These are phyloP conservation scores for Heliconius eleuchia DNA, from an alignment of 1,140 invertebrate species.

Conservation along the genomic window DNA sequence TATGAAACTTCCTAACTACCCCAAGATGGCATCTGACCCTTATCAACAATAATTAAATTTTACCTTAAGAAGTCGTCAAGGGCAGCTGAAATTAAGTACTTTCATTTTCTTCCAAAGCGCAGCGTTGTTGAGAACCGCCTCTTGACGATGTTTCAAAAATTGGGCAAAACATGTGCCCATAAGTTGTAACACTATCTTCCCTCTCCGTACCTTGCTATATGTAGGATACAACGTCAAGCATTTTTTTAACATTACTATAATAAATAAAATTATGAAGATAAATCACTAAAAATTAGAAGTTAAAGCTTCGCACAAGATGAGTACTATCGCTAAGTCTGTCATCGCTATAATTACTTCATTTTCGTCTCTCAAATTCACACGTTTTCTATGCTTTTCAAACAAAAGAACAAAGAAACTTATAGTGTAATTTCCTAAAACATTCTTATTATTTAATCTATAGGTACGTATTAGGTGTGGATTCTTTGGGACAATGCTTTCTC, in stretches of 20 bases:
- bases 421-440: conserved; percentile 42
- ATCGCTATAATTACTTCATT: conserved; percentile 23
- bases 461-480: conserved; percentile 21
- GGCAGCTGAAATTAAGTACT: too few relatives aligned
- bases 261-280: neutral
- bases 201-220: too few relatives aligned
- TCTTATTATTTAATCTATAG: conserved; percentile 40
- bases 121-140: too few relatives aligned
- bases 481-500: conserved; percentile 34
- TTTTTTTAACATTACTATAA: neutral
- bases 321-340: neutral
- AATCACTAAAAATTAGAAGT: neutral
- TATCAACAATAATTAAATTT: too few relatives aligned
- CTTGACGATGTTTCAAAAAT: too few relatives aligned
- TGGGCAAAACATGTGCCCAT: too few relatives aligned
- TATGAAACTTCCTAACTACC: too few relatives aligned
- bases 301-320: neutral
- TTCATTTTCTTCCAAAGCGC: too few relatives aligned
- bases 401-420: conserved; percentile 35
- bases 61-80: too few relatives aligned
- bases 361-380: conserved; percentile 37
- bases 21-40: too few relatives aligned
- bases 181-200: too few relatives aligned
- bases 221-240: too few relatives aligned
- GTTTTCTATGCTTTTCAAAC: conserved; percentile 45